These are phyloP conservation scores for Penaeus indicus DNA, from an alignment of 1,140 invertebrate genomes.

Conservation along the genomic window DNA sequence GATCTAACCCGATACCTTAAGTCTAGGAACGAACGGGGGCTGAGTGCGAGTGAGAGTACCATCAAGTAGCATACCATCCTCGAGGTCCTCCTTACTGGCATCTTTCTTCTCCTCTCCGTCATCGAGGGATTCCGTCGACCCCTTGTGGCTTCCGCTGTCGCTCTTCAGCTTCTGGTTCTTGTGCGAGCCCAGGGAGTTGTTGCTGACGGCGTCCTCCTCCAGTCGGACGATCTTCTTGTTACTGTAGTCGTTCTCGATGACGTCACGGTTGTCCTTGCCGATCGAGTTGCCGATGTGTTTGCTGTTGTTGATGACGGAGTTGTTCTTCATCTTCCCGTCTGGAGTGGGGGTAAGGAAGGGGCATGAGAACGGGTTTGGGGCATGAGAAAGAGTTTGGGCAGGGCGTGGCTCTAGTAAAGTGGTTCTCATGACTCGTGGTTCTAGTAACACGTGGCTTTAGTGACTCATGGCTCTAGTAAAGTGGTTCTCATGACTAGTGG, in stretches of 20 bases:
- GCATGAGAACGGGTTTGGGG: too few species aligned
- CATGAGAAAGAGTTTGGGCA: too few species aligned
- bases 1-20: slow-evolving; percentile 33
- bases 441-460: too few species aligned
- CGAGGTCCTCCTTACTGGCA: slow-evolving; percentile 89
- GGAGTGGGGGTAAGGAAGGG: neutral
- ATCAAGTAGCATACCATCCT: slow-evolving; percentile 68
- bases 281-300: slow-evolving; percentile 67
- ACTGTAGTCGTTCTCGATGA: slow-evolving; percentile 66
- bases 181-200: slow-evolving; percentile 93
- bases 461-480: too few species aligned
- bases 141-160: slow-evolving; percentile 86
- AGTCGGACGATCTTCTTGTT: slow-evolving; percentile 71
- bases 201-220: slow-evolving; percentile 77
- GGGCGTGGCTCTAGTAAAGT: too few species aligned
- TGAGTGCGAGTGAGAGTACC: slow-evolving; percentile 62
- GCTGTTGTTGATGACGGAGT: slow-evolving; percentile 61
- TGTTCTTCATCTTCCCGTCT: slow-evolving; percentile 66
- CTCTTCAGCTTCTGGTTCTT: slow-evolving; percentile 86
- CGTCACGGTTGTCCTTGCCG: slow-evolving; percentile 61
- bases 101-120: slow-evolving; percentile 89
- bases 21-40: slow-evolving; percentile 48
- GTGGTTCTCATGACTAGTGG: too few species aligned
- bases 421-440: too few species aligned
- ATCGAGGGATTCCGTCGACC: slow-evolving; percentile 72